A percentile compares a stretch with the other conserved stretches of the same genome.
phyloP scores from a whole-genome alignment of 1,140 invertebrate species.

The Oncopeltus fasciatus region DNA sequence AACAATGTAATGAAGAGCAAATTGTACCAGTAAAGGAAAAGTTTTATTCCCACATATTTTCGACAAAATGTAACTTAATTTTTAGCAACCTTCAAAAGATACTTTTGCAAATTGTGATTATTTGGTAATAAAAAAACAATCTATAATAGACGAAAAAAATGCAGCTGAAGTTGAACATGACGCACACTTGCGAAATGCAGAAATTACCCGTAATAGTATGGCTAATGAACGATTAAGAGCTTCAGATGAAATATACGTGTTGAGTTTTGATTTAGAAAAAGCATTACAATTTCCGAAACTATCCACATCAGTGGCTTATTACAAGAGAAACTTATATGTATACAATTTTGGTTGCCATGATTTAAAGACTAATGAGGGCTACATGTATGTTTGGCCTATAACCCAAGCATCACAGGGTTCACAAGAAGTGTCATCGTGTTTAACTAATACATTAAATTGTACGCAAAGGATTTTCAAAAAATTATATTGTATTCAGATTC shows the following conservation, averaged over 20 bases:
- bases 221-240: not conserved
- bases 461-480: not conserved
- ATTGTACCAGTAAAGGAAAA: no score
- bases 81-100: not conserved
- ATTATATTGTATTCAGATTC: not conserved
- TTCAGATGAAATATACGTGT: not conserved
- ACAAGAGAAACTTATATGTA: not conserved
- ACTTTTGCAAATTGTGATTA: not conserved
- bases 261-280: not conserved
- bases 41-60: no score
- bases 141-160: not conserved
- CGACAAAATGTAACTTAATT: no score
- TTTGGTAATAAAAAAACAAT: not conserved
- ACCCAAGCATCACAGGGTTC: not conserved
- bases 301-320: no score
- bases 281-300: not conserved
- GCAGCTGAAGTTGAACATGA: not conserved
- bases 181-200: not conserved
- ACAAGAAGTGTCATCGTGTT: not conserved
- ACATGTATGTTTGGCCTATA: not conserved
- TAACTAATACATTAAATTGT: not conserved
- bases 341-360: not conserved
- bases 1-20: no score
- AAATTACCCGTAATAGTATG: not conserved
- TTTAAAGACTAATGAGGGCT: not conserved